Evolutionary conservation across 2,113 vertebrate species (phyloP).

Genomic region (Propithecus coquereli): DNA sequence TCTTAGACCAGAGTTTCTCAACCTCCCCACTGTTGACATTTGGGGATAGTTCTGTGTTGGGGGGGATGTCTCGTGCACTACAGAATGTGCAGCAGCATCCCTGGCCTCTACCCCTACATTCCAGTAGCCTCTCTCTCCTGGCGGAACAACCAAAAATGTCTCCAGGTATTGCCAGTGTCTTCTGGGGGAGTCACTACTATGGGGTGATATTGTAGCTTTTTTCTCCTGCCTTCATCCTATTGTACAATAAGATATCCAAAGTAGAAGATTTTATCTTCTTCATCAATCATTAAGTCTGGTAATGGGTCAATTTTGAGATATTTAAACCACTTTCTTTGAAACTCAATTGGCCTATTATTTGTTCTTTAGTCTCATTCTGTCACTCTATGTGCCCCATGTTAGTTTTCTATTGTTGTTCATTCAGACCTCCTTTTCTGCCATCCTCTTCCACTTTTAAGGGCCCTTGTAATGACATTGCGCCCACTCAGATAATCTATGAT

Average conservation of each 20-base stretch:
- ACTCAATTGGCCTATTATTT: not conserved
- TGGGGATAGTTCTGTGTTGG: fast-evolving
- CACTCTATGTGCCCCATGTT: not conserved
- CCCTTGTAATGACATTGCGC: not conserved
- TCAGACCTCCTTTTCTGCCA: not conserved
- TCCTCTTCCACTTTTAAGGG: not conserved
- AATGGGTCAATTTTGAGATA: not conserved
- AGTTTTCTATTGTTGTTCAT: not conserved
- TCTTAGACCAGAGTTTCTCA: not conserved
- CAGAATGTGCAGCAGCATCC: not conserved
- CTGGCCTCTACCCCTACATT: not conserved
- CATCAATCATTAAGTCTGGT: not conserved
- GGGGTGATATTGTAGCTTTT: not conserved
- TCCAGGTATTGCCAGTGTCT: not conserved
- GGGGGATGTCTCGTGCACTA: not conserved
- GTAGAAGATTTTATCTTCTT: not conserved
- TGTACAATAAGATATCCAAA: not conserved
- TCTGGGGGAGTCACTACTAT: not conserved
- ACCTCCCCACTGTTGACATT: not conserved
- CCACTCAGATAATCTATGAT: not conserved
- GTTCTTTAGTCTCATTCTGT: not conserved
- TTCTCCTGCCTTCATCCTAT: not conserved
- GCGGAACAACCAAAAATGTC: not conserved
- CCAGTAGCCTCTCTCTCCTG: not conserved
- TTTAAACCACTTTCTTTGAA: not conserved